Base-by-base conservation (phyloP, 2,797 vertebrate genomes). In the Anniella stebbinsi region DNA sequence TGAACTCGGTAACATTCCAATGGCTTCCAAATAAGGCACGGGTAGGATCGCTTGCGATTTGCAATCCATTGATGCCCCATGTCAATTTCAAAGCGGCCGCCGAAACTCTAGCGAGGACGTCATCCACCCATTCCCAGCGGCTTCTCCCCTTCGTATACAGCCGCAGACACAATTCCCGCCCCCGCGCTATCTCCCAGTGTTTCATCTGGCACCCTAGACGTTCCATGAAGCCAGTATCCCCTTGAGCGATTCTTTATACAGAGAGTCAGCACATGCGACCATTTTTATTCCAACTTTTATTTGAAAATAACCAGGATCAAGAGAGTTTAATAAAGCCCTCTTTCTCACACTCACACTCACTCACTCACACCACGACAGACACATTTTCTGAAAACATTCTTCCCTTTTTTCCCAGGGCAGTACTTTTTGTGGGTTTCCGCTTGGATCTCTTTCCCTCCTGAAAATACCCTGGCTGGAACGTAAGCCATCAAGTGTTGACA, bases 221-320 rank as follows among this genome's bases (percentile, higher is more conserved):
- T 70, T 8, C 54, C 13, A 0, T 41, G 38, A 70, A 45, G 17
- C n/a, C 83, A 36, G 54, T 0, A 54, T 36, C 23, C 48, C 38
- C 57, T 66, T 1, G 25, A 69, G 60, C 66, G 18, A 57, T 54
- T 13, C 69, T 45, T 45, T 45, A 45, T 6, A 83, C 54, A 89
- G 77, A 82, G 87, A 90, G 81, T 95, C 85, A 92, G 6, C 93
- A 88, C 41, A 18, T 88, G 88, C 30, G 87, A 78, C 2, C 60
- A 76, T 91, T 91, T 95, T 95, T 92, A 95, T 73, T 91, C 88
- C 91, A 93, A 93, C 63, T 97, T 98, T 98, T 97, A 98, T 97
- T 98, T 91, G 94, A 97, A 96, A 98, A 97, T 96, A 97, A 95
- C 93, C 97, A 94, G 80, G 95, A 97, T 98, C 95, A 95, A 96